Evolutionary conservation across 2,113 vertebrate species (phyloP).

Genomic region (Crotalus viridis): DNA sequence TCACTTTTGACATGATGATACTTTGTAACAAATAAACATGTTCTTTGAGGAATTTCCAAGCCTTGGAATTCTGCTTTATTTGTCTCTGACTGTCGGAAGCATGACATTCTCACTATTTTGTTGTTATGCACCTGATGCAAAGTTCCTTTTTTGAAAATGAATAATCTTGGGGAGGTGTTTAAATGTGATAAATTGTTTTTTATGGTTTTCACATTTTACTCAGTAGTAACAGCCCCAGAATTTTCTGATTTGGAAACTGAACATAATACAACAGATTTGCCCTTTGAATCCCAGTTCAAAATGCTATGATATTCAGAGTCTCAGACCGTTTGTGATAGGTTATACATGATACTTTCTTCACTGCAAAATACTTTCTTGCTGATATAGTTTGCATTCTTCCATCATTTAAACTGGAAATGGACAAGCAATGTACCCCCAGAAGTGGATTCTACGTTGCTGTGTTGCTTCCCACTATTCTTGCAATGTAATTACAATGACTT

Average conservation of each 20-base stretch:
- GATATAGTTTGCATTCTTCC: not conserved
- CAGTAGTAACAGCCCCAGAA: not conserved
- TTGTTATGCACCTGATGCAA: not conserved
- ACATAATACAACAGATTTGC: not conserved
- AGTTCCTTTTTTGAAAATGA: not conserved
- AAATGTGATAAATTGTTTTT: not conserved
- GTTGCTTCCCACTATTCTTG: not conserved
- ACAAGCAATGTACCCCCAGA: not conserved
- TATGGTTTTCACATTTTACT: not conserved
- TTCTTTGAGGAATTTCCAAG: too few species aligned
- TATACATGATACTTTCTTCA: not conserved
- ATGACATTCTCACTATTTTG: too few species aligned
- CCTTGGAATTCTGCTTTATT: too few species aligned
- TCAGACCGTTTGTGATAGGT: too few species aligned
- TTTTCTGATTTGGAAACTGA: not conserved
- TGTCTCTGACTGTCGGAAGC: too few species aligned
- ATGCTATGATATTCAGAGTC: not conserved
- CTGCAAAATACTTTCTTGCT: not conserved
- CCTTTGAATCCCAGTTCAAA: not conserved
- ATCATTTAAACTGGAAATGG: not conserved
- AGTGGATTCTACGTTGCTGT: not conserved
- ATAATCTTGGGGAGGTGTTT: not conserved
- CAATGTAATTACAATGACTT: not conserved
- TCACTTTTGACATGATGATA: too few species aligned
- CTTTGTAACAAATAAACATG: too few species aligned